Conservation (phyloP, 2,888 invertebrate genomes). For the Pinctada fucata region DNA sequence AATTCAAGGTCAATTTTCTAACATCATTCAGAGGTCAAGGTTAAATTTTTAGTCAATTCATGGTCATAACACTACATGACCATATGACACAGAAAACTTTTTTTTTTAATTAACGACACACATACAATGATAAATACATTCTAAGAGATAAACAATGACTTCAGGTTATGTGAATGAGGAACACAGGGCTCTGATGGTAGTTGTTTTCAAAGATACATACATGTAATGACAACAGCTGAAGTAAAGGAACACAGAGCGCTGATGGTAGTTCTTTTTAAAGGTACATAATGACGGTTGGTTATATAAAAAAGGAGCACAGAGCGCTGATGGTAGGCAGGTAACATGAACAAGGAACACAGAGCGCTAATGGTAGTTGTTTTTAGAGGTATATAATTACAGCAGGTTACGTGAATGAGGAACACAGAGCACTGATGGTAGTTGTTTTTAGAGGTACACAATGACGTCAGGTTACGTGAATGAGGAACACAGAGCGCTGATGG, state of each 20-base stretch:
- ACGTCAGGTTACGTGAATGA: no score
- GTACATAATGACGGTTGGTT: neutral
- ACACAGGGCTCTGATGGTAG: conserved; percentile 60
- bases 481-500: no score
- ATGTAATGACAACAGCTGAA: conserved; percentile 38
- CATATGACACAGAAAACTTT: no score
- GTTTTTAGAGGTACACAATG: conserved; percentile 58
- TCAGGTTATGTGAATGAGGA: conserved; percentile 70
- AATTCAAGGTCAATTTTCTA: no score
- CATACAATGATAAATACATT: conserved; percentile 1
- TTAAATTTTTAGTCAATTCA: no score
- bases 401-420: conserved; percentile 43
- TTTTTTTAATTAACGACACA: no score
- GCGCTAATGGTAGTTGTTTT: conserved; percentile 27
- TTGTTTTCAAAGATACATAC: conserved; percentile 59
- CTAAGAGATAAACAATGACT: conserved; percentile 62
- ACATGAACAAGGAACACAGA: no score
- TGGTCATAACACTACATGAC: no score
- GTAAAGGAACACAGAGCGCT: no score
- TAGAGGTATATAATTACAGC: no score
- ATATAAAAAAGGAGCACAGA: conserved; percentile 49
- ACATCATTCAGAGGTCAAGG: no score
- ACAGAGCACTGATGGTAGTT: conserved; percentile 56
- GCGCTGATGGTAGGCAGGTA: conserved; percentile 39
- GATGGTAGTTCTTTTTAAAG: no score